Conservation (phyloP, 2,888 invertebrate genomes). For the Biston stratarius region DNA sequence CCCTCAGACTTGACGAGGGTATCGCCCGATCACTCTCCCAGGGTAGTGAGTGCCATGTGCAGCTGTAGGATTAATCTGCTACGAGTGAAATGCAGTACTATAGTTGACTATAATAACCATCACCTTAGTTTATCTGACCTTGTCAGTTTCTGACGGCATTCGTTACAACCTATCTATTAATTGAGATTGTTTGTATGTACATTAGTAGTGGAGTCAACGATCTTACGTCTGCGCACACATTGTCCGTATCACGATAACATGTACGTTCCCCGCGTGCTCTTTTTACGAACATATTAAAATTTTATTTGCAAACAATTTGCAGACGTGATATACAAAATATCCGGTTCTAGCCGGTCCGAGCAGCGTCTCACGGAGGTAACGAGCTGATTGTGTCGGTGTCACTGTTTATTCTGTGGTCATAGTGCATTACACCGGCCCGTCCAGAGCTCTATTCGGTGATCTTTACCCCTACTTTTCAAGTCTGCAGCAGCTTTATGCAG, state of each 20-base stretch:
- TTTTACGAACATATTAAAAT: slow-evolving; percentile 9
- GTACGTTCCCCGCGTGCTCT: slow-evolving; percentile 9
- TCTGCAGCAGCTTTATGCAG: too few species aligned
- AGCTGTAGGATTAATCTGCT: too few species aligned
- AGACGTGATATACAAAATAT: slow-evolving; percentile 11
- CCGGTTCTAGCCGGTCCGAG: slow-evolving; percentile 3
- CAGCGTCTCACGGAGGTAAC: neutral
- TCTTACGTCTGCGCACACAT: slow-evolving; percentile 1
- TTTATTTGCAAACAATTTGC: slow-evolving; percentile 13
- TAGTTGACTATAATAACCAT: too few species aligned
- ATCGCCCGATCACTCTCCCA: too few species aligned
- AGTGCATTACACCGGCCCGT: neutral
- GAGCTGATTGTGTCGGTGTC: neutral
- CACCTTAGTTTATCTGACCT: neutral
- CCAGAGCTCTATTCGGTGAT: neutral
- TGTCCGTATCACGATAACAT: slow-evolving; percentile 7
- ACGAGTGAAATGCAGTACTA: too few species aligned
- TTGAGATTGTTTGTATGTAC: neutral
- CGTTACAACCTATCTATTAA: neutral
- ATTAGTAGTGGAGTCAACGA: neutral
- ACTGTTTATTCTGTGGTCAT: neutral
- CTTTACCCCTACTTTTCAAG: too few species aligned
- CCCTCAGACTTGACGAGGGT: too few species aligned
- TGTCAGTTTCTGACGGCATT: neutral
- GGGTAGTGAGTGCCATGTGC: too few species aligned